These are phyloP conservation scores for Cyprinodon diabolis DNA, from an alignment of 2,797 vertebrate species.

Conservation along the genomic window DNA sequence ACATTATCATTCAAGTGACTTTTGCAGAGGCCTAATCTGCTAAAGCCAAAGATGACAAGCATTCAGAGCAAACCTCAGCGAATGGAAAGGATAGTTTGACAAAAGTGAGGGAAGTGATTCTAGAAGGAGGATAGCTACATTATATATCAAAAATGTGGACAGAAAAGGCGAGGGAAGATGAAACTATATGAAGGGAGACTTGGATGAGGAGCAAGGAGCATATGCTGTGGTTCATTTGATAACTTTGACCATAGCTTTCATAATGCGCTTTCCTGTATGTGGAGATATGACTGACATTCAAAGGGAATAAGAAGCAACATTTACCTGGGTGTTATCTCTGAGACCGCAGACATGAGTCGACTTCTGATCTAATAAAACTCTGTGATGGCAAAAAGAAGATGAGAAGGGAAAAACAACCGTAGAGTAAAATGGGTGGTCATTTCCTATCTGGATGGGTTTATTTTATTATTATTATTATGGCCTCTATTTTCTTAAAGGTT, in stretches of 20 bases:
- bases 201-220: constrained; percentile 38
- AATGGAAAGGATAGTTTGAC: constrained; percentile 16
- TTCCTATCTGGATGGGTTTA: constrained; percentile 22
- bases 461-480: not conserved
- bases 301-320: constrained; percentile 41
- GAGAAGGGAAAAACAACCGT: constrained; percentile 30
- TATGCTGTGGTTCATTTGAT: constrained; percentile 34
- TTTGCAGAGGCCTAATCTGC: constrained; percentile 32
- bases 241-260: constrained; percentile 60
- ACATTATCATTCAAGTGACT: constrained; percentile 27
- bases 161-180: constrained; percentile 7
- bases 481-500: not conserved
- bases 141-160: constrained; percentile 22
- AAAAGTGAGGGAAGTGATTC: constrained; percentile 15
- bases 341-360: constrained; percentile 52
- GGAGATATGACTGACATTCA: constrained; percentile 64
- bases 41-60: constrained; percentile 33
- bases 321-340: constrained; percentile 68
- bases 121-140: constrained; percentile 14
- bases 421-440: constrained; percentile 38
- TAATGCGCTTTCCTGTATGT: constrained; percentile 30
- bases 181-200: constrained; percentile 16
- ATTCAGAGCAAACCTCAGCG: constrained; percentile 25
- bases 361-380: constrained; percentile 61
- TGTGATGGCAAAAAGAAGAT: constrained; percentile 29